These are phyloP conservation scores for Yponomeuta sedellus DNA, from an alignment of 2,888 invertebrate species.

Conservation along the genomic window DNA sequence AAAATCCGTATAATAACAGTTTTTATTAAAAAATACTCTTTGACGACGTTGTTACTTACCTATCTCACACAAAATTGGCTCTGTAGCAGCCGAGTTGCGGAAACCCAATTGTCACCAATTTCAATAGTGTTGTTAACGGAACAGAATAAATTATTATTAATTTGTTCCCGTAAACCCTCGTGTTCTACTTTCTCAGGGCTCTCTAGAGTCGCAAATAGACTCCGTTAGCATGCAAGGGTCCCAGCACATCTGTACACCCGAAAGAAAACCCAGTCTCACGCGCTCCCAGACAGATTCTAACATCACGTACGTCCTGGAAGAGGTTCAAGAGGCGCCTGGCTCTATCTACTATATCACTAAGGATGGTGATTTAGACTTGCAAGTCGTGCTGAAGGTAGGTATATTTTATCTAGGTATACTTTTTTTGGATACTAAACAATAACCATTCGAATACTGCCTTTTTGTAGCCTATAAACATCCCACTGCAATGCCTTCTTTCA, in stretches of 20 bases:
- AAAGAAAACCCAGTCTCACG: slow-evolving; percentile 83
- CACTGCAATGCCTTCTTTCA: too few species aligned
- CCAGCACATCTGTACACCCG: slow-evolving; percentile 75
- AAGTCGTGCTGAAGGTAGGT: slow-evolving; percentile 88
- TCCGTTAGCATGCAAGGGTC: slow-evolving; percentile 80
- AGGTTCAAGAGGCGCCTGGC: slow-evolving; percentile 91
- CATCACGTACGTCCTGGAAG: slow-evolving; percentile 90
- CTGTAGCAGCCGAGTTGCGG: too few species aligned
- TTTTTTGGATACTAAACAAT: not conserved
- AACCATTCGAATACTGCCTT: too few species aligned
- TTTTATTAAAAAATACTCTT: too few species aligned
- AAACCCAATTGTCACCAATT: too few species aligned
- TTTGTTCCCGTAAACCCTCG: too few species aligned
- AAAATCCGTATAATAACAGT: too few species aligned
- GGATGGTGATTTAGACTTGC: slow-evolving; percentile 95
- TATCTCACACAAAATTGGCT: too few species aligned
- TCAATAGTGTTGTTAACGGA: too few species aligned
- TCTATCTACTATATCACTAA: slow-evolving; percentile 94
- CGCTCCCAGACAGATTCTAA: slow-evolving; percentile 95
- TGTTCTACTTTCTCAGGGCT: slow-evolving; percentile 74
- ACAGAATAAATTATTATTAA: too few species aligned
- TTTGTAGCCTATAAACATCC: too few species aligned
- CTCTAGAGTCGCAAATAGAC: slow-evolving; percentile 90
- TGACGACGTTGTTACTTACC: too few species aligned
- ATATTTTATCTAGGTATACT: not conserved